Conservation (phyloP, 2,113 vertebrate species). For the Upupa epops region DNA sequence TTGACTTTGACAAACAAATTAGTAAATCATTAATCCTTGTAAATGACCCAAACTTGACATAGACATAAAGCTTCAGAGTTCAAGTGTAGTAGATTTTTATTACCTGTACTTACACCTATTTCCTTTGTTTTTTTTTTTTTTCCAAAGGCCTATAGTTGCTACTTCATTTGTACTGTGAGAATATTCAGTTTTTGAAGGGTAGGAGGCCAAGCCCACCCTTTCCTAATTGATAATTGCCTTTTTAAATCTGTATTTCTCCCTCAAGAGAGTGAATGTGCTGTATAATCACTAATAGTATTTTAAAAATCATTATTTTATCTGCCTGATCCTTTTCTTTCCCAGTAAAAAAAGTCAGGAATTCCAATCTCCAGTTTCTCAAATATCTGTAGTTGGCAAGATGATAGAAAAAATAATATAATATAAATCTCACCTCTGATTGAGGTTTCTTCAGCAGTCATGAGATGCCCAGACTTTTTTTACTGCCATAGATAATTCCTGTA, state of each 20-base stretch:
- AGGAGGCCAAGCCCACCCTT: background rate
- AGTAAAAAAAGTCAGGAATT: background rate
- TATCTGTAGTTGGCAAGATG: background rate
- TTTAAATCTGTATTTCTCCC: background rate
- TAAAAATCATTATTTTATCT: background rate
- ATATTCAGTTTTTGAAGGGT: too few relatives aligned
- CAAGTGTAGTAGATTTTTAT: background rate
- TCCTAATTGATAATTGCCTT: background rate
- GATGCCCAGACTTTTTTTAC: background rate
- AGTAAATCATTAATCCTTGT: background rate
- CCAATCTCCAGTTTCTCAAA: background rate
- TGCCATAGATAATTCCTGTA: background rate
- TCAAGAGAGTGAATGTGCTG: background rate
- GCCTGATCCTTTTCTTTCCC: background rate
- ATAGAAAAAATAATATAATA: background rate
- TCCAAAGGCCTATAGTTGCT: too few relatives aligned
- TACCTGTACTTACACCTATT: too few relatives aligned
- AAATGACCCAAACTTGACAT: background rate
- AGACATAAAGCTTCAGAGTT: background rate
- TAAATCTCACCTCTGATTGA: background rate
- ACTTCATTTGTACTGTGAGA: too few relatives aligned
- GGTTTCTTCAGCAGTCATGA: background rate
- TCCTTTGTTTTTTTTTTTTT: too few relatives aligned
- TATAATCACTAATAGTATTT: background rate
- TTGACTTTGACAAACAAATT: background rate